Base-by-base conservation (phyloP, 2,113 vertebrate genomes). In the Heterotis niloticus region DNA sequence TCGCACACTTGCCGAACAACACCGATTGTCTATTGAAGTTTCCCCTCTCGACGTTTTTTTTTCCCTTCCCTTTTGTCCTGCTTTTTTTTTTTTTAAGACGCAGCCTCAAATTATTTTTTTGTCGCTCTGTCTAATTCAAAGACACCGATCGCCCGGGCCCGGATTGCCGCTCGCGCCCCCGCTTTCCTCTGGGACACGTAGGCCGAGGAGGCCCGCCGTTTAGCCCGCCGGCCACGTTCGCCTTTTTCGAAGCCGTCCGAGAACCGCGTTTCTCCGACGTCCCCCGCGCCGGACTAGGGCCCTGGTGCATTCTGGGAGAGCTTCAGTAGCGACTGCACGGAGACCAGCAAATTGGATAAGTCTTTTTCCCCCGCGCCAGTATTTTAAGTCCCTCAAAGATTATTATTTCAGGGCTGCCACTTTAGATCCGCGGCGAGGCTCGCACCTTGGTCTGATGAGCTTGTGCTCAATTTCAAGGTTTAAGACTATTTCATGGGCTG, bases 11-110 rank as follows among this genome's bases (percentile, higher is more conserved):
- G 78, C 74, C 26, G 82, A 85, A 80, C 83, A 78, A 71, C 81
- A 79, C 81, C 88, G 89, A 91, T 87, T 90, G 84, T 84, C 84
- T 84, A 85, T 88, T 89, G 85, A 88, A 84, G 82, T 86, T 85
- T 86, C 77, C 79, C 76, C 84, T 79, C 75, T 67, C 88, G 20
- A 54, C 26, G 54, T 67, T 70, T 83, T 85, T 88, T 88, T 83
- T 2, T 44, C 34, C 34, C 7, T 44, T 44, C 34, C 7, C 7
- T 7, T 7, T 44, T 7, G 60, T 62, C 20, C 20, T 62, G 20
- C 20, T 62, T 62, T 62, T n/a, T 17, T 59, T 10, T 82, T 86
- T 87, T 76, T 85, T 81, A 80, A 76, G 79, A 70, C 81, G 78
- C 78, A 78, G 81, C 86, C 81, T 83, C 80, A 68, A 81, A 79